phyloP scores from a whole-genome alignment of 2,888 invertebrate genomes.

The Pristionchus japonicus region DNA sequence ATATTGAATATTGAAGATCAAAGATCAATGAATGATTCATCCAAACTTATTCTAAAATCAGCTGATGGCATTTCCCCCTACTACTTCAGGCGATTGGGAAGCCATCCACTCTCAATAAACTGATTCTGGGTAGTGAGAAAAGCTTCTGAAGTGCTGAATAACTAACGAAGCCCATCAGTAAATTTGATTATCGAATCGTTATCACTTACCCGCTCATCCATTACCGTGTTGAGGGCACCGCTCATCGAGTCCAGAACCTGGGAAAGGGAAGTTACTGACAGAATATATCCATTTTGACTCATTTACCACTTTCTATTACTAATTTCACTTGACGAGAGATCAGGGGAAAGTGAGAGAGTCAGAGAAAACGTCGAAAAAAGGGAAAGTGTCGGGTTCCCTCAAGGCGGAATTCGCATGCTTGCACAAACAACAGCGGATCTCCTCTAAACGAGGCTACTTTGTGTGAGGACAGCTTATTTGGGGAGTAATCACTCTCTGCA shows the following conservation, averaged over 20 bases:
- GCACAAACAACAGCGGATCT: background rate
- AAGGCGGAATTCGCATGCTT: background rate
- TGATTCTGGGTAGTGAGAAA: background rate
- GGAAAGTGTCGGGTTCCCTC: background rate
- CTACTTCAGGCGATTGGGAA: background rate
- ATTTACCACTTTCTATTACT: no score
- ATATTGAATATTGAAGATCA: no score
- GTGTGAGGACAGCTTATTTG: background rate
- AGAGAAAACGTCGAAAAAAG: no score
- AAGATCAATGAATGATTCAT: background rate
- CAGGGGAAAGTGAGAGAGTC: no score
- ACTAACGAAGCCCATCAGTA: no score
- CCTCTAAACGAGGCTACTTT: background rate
- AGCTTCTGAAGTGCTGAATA: no score
- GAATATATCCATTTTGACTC: no score
- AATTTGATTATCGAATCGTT: background rate
- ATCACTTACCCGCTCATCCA: conserved; percentile 43
- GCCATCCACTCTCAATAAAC: background rate
- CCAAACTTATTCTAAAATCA: background rate
- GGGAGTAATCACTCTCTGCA: background rate
- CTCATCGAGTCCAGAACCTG: conserved; percentile 25
- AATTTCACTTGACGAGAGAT: no score
- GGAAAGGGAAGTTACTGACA: background rate
- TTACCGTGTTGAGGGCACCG: conserved; percentile 18
- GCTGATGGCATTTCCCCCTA: no score